Evolutionary conservation across 2,113 vertebrate genomes (phyloP), one percentile per base, ranked within the genome.

Genomic region (Grammomys dolichurus): DNA sequence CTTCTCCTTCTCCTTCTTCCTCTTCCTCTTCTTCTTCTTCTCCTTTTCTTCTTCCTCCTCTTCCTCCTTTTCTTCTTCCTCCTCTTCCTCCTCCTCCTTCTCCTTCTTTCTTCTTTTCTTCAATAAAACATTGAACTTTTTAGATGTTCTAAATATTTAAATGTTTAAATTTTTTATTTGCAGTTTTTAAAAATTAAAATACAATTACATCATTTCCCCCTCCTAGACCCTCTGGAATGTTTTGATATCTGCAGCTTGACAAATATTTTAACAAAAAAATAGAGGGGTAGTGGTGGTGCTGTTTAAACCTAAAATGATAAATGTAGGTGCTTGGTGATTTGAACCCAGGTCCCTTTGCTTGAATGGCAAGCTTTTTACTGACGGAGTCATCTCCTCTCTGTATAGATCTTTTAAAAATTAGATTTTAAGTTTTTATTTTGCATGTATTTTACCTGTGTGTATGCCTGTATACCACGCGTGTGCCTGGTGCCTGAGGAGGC

Each of bases 231-330:
- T 8, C 26, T 65, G 65, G 58, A 46, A 63, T 85, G 36, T 95
- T 89, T 95, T 94, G 31, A 77, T 92, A 60, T 19, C n/a, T 28
- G 24, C 56, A 43, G n/a, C 17, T 82, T 87, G 76, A 95, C 75
- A 96, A 31, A 81, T 88, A 13, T n/a, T 72, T 96, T 90, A 65
- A 36, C 89, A 92, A 94, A 89, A 94, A 58, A 20, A 95, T 90
- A 90, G 90, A 56, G 22, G 19, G 16, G 48, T 5, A 16, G 11
- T 11, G 69, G 31, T 22, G 65, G 28, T 1, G 65, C 31, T 60
- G 80, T 84, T 84, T 84, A 63, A 31, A 46, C 24, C 22, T 84
- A 20, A 81, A 22, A n/a, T 81, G 2, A 5, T n/a, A 43, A 16
- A 5, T 84, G 3, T 48, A 33, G 22, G 13, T 73, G 7, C 46